Percentiles rank a stretch among this genome's conserved stretches.
Evolutionary conservation across 2,888 invertebrate genomes (phyloP).

Genomic region (Julus scandinavius): DNA sequence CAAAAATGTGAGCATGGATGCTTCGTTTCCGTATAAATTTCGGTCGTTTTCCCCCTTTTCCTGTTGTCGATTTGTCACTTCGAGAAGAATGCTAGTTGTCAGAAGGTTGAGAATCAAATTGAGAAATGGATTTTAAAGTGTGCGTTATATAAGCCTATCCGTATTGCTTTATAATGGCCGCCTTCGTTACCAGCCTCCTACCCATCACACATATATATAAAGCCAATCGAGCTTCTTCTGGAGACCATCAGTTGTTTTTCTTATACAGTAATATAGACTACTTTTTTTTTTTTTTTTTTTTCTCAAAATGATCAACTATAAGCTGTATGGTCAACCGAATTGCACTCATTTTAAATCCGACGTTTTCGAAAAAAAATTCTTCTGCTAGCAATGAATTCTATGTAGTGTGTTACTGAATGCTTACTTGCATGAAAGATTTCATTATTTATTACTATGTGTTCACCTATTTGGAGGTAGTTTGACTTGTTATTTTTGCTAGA

Average conservation of each 20-base stretch:
- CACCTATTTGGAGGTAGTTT: not conserved
- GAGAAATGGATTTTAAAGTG: constrained; percentile 54
- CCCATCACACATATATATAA: constrained; percentile 31
- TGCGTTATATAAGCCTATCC: constrained; percentile 50
- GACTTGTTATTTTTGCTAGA: not conserved
- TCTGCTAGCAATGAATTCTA: not conserved
- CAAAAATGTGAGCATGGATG: constrained; percentile 48
- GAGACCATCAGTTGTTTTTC: constrained; percentile 6
- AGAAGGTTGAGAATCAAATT: constrained; percentile 50
- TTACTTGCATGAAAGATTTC: not conserved
- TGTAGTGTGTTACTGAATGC: not conserved
- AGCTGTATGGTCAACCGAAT: constrained; percentile 35
- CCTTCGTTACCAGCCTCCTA: constrained; percentile 24
- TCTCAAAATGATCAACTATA: constrained; percentile 10
- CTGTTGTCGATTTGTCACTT: constrained; percentile 52
- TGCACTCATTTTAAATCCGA: constrained; percentile 24
- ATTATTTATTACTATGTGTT: not conserved
- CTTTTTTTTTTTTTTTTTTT: not conserved
- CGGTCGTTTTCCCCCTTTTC: constrained; percentile 37
- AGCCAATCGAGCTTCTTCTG: constrained; percentile 39
- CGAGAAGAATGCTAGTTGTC: constrained; percentile 53
- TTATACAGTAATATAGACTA: not conserved
- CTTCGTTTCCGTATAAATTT: constrained; percentile 51
- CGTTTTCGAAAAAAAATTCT: not conserved
- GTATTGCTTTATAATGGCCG: constrained; percentile 36